These are phyloP conservation scores for Malurus alboscapulatus DNA, from an alignment of 2,113 vertebrate species.

Conservation along the genomic window DNA sequence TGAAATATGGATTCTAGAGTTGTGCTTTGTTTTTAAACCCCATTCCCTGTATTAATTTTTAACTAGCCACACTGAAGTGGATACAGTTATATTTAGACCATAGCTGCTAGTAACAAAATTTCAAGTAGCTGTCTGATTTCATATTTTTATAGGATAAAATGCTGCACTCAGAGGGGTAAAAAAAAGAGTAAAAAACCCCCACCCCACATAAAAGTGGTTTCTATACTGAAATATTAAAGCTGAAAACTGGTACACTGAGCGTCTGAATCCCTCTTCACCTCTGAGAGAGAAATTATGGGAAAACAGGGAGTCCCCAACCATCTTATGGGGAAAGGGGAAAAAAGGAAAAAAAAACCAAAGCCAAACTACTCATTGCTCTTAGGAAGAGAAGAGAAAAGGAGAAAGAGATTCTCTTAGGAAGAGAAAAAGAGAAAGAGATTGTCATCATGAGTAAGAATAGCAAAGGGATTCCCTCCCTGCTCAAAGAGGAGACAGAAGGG, in stretches of 20 bases:
- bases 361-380: neutral
- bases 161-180: neutral
- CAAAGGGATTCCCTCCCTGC: conserved; percentile 41
- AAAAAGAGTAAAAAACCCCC: neutral
- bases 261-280: neutral
- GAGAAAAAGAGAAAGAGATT: neutral
- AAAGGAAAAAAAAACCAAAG: neutral
- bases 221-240: conserved; percentile 15
- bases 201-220: neutral
- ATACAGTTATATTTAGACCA: conserved; percentile 50
- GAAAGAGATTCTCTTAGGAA: neutral
- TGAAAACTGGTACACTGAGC: neutral
- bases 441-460: conserved; percentile 37
- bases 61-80: conserved; percentile 25
- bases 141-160: conserved; percentile 23
- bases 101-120: conserved; percentile 51
- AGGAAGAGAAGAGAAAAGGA: too few relatives aligned
- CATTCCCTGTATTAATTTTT: conserved; percentile 22
- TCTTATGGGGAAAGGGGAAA: neutral
- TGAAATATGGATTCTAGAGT: conserved; percentile 1
- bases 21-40: conserved; percentile 21
- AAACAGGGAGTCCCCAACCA: neutral
- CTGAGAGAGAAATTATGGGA: neutral
- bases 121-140: conserved; percentile 7
- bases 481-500: conserved; percentile 46